Base-by-base conservation (phyloP, 2,888 invertebrate species). In the Drosophila setosimentum region DNA sequence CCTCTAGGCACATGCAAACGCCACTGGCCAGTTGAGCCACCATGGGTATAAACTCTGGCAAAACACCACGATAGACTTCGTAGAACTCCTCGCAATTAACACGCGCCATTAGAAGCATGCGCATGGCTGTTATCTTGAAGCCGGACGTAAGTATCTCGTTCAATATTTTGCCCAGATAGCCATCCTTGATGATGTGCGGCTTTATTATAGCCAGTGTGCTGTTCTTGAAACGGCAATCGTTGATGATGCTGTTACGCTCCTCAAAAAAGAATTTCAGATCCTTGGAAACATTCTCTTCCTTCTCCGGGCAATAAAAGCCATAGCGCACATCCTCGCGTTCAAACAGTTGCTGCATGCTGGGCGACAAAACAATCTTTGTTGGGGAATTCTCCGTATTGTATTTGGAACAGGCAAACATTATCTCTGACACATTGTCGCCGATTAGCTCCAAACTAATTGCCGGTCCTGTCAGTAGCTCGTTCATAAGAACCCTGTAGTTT, bases 1-100 rank as follows among this genome's bases (percentile, higher is more conserved):
- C 95, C 94, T 98, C 98, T 94, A 99, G 93, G 1, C 96, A 98
- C 54, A 99, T 95, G 91, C 97, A 97, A 0, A 97, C 95, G 0
- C 98, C 98, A 79, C 97, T 96, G 16, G 97, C 94, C 63, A 98
- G 94, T 92, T 98, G 97, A 58, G 95, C 94, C 18, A 98, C 96
- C 96, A 98, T 96, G 6, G 96, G 96, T 95, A 95, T 94, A 91
- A 95, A 96, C 87, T 97, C 97, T 1, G 95, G 95, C 42, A 97
- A 94, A 60, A 98, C 97, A 2, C 98, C 98, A 92, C 97, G 97
- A 92, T 99, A 99, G 5, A 98, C 96, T 93, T 98, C 98, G 90
- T 96, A 95, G 93, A 98, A 98, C 92, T 98, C 98, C 84, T 97
- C 97, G 7, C 97, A 97, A 92, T 98, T 97, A 1, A 96, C 95